Base-by-base conservation (phyloP, 2,113 vertebrate genomes). In the Oryzias woworae region DNA sequence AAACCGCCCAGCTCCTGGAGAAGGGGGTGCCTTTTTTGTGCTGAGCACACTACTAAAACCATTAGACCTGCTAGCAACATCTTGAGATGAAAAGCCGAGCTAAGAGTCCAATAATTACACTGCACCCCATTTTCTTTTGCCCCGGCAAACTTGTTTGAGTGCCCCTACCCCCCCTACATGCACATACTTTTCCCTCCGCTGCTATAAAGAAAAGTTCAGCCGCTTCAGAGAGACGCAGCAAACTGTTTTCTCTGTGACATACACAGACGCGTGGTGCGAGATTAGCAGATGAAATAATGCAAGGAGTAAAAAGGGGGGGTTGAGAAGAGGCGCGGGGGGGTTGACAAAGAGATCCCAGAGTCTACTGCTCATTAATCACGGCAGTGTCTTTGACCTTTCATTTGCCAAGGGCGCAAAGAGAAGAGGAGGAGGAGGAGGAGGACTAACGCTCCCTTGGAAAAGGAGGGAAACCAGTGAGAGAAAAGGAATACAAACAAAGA, bases 341-440 rank as follows among this genome's bases (percentile, higher is more conserved):
- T 73, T 91, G 91, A 92, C 88, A 86, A 88, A 91, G 85, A 91
- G 88, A 92, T 91, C 90, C 87, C 89, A 84, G 90, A 85, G 86
- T 90, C 90, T 89, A 88, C 87, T 87, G 89, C 90, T 92, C 92
- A 93, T 93, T 92, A 93, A 93, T 92, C 92, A 93, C 90, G 88
- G 89, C 87, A 89, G 86, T 84, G 88, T 93, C 89, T 92, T 90
- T 92, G 91, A 92, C 92, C 92, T 93, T 93, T 92, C 90, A 90
- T 93, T 92, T 92, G 91, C 90, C 92, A 93, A 93, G 92, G 92
- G 92, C 88, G 62, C 84, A 78, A 86, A 77, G 75, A 83, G 79
- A 84, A 77, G 74, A 90, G 90, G 85, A 82, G 89, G 87, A 81
- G 89, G 87, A 81, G 62, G 46, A 55, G 41, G 16, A 58, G 66